Conservation (phyloP, 2,797 vertebrate genomes). For the Ibycter americanus region DNA sequence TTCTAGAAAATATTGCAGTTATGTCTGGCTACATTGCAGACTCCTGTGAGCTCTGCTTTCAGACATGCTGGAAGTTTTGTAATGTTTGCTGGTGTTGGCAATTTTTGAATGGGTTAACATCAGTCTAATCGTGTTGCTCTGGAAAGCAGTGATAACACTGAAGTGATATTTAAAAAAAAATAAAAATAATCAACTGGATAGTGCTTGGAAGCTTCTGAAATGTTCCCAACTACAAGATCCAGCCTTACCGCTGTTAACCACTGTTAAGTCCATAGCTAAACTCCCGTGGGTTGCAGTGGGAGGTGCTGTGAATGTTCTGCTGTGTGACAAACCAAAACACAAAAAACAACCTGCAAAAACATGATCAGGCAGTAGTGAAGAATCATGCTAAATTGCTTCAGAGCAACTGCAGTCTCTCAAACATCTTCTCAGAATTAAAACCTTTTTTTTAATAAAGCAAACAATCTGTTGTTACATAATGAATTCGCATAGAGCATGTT, state of each 20-base stretch:
- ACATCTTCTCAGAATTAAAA: neutral
- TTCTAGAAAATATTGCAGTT: neutral
- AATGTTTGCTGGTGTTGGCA: neutral
- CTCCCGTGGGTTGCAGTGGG: neutral
- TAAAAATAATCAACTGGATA: neutral
- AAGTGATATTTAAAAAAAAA: neutral
- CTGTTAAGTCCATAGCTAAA: neutral
- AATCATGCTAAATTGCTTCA: neutral
- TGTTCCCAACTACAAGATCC: neutral
- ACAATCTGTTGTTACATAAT: slow-evolving; percentile 55
- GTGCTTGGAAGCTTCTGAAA: neutral
- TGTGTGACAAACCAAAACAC: neutral
- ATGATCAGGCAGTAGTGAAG: neutral
- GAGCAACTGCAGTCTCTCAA: neutral
- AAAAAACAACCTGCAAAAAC: too few species aligned
- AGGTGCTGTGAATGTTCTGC: neutral
- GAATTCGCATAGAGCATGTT: slow-evolving; percentile 27
- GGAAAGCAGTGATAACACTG: neutral
- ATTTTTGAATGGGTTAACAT: neutral
- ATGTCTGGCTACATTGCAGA: neutral
- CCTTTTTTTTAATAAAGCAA: neutral
- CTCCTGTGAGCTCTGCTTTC: neutral
- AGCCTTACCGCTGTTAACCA: accelerated
- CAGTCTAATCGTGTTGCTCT: neutral
- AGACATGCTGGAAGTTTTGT: neutral